Base-by-base conservation (phyloP, 2,888 invertebrate species). In the Capitulum mitella region DNA sequence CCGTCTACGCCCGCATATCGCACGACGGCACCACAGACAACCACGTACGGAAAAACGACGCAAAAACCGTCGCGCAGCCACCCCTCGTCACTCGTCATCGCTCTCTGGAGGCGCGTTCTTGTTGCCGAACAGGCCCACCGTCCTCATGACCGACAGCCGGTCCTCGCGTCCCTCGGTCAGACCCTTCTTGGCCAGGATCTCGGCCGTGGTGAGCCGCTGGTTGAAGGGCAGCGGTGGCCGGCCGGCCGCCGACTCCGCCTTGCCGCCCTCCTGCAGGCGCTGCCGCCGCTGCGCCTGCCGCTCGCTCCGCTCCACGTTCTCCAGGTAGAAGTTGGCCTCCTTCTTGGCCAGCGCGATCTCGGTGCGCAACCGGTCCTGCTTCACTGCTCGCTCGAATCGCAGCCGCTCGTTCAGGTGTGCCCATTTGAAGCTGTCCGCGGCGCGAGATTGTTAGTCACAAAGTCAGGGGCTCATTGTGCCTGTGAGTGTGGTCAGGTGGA, bases 321-420 rank as follows among this genome's bases (percentile, higher is more conserved):
- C 89, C 80, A 93, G 92, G 86, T 95, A 93, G 87, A 92, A 94
- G 81, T 92, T 92, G 0, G 94, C 92, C 85, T 97, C 95, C 85
- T 93, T 92, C 85, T 96, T 96, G 0, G 95, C 97, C 84, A 96
- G 93, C 26, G 93, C 90, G 79, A 97, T 93, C 87, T 97, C 97
- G 0, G 92, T 90, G 82, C 92, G 87, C 81, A 97, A 86, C 84
- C 94, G 90, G 85, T 97, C 96, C 84, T 93, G 92, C 83, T 92
- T 91, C 0, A 94, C 93, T 34, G 95, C 95, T 85, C 92, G 91
- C 85, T 98, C 98, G 85, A 97, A 97, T 3, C 93, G 93, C 82
- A 98, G 87, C 82, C 97, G 89, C 87, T 98, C 98, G 85, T 93
- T 94, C 70, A 99, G 88, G 86, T 99, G 97, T 46, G 92, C 89